A percentile compares a stretch with the other conserved stretches of the same genome.
Conservation (phyloP, 2,797 vertebrate genomes). For the Myotis findleyi region DNA sequence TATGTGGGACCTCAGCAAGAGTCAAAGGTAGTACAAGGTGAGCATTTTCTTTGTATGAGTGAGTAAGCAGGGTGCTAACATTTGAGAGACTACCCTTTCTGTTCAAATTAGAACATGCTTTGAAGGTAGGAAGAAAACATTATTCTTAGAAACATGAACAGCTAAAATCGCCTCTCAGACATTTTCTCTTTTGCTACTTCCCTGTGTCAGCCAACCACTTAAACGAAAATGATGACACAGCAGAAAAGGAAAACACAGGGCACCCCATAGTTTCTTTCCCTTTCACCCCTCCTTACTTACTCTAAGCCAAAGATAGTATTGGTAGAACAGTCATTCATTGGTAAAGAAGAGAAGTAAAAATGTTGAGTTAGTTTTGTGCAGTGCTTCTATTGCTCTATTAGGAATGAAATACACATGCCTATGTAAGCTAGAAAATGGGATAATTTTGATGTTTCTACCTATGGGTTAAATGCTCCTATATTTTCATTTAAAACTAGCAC, state of each 20-base stretch:
- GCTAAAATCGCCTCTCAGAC: neutral
- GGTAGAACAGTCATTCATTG: neutral
- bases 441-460: neutral
- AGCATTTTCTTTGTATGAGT: neutral
- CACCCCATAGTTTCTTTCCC: neutral
- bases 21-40: neutral
- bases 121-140: neutral
- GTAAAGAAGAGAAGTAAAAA: neutral
- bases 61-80: neutral
- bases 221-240: neutral
- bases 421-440: neutral
- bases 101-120: neutral
- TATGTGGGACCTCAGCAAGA: neutral
- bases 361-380: neutral
- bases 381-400: neutral
- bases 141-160: neutral
- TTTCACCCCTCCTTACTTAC: neutral
- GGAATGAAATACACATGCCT: neutral
- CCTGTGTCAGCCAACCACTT: neutral
- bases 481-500: conserved; percentile 23
- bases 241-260: neutral
- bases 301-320: neutral
- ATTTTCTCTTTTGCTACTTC: neutral
- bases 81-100: neutral
- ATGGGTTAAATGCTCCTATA: neutral